A percentile compares a stretch with the other conserved stretches of the same genome.
These are phyloP conservation scores for Morpho achilles DNA, from an alignment of 2,888 invertebrate genomes.

Conservation along the genomic window DNA sequence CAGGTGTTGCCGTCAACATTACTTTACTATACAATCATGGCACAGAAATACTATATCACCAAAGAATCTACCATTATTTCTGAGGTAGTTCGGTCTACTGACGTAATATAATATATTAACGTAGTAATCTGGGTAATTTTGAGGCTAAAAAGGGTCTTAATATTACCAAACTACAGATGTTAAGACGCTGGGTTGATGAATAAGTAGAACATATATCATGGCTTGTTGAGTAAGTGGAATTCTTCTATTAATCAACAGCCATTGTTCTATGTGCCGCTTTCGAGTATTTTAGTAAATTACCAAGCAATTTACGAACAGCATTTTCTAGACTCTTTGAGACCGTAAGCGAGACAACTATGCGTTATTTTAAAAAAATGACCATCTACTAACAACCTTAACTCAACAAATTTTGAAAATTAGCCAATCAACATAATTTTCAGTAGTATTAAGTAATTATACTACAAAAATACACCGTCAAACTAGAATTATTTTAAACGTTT, in stretches of 20 bases:
- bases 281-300: constrained; percentile 10
- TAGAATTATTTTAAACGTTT: not conserved
- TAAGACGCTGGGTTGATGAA: constrained; percentile 32
- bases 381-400: not conserved
- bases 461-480: not conserved
- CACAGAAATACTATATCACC: too few species aligned
- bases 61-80: too few species aligned
- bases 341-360: too few species aligned
- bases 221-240: constrained; percentile 57
- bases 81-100: too few species aligned
- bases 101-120: too few species aligned
- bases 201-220: constrained; percentile 52
- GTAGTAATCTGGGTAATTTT: too few species aligned
- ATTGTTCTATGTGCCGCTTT: constrained; percentile 35
- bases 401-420: not conserved
- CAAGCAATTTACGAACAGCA: constrained; percentile 1
- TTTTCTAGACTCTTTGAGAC: constrained; percentile 1
- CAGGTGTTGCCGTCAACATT: too few species aligned
- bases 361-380: not conserved
- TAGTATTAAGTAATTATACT: not conserved
- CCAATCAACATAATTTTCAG: not conserved
- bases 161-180: constrained; percentile 30
- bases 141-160: constrained; percentile 22
- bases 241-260: constrained; percentile 59
- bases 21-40: too few species aligned